Percentiles rank a stretch among this genome's conserved stretches.
phyloP scores from a whole-genome alignment of 2,888 invertebrate genomes.

The Meiosimyza decipiens region DNA sequence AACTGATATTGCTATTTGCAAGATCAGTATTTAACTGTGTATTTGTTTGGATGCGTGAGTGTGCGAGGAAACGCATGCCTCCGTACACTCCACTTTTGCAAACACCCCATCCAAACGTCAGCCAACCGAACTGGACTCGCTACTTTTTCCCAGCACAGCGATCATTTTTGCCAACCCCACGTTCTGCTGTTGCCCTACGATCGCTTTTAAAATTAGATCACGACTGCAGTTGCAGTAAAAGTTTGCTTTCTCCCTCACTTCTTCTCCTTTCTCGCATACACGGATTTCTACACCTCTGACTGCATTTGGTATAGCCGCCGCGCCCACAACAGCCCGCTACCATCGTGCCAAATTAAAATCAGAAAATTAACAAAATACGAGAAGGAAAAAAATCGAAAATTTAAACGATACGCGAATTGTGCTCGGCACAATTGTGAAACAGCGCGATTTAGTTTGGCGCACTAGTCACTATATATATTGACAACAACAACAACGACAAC shows the following conservation, averaged over 20 bases:
- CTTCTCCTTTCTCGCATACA: too few relatives aligned
- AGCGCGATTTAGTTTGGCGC: slow-evolving; percentile 42
- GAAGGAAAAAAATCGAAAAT: slow-evolving; percentile 23
- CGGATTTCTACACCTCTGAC: too few relatives aligned
- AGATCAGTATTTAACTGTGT: neutral
- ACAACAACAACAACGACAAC: slow-evolving; percentile 40
- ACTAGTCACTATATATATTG: slow-evolving; percentile 14
- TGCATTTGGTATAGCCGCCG: too few relatives aligned
- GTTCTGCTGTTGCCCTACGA: neutral
- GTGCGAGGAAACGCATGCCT: slow-evolving; percentile 25
- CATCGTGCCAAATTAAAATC: slow-evolving; percentile 32
- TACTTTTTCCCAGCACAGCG: neutral
- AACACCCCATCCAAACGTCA: neutral
- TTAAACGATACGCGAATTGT: slow-evolving; percentile 48
- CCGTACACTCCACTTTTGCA: neutral
- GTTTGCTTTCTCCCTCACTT: neutral
- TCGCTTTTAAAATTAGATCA: slow-evolving; percentile 18
- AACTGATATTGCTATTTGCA: neutral
- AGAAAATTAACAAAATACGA: slow-evolving; percentile 27
- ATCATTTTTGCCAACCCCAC: too few relatives aligned
- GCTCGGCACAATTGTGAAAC: slow-evolving; percentile 58
- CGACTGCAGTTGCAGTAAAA: neutral
- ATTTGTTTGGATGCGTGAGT: slow-evolving; percentile 11
- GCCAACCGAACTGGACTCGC: neutral
- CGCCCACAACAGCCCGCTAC: neutral